phyloP scores from a whole-genome alignment of 2,797 vertebrate genomes.

The Lacerta agilis region DNA sequence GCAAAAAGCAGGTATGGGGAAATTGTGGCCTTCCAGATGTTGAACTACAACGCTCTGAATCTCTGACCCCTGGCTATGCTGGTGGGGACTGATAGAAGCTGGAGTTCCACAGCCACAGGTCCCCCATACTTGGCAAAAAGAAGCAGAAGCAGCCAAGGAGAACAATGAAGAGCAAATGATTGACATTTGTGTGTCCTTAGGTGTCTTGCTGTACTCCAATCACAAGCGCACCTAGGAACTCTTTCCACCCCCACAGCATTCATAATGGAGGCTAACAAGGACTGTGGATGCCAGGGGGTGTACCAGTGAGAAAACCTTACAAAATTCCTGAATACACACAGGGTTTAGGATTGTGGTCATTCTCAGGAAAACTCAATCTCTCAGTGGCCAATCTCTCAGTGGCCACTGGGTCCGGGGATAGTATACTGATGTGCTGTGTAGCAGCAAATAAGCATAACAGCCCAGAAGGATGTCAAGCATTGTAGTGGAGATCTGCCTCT shows the following conservation, averaged over 20 bases:
- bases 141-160: background rate
- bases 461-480: too few species aligned
- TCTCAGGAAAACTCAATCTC: background rate
- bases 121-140: background rate
- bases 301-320: background rate
- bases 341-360: background rate
- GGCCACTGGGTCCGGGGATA: background rate
- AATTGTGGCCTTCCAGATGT: background rate
- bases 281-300: background rate
- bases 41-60: background rate
- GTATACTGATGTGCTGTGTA: background rate
- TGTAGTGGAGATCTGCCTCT: background rate
- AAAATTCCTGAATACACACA: background rate
- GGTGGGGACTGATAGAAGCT: background rate
- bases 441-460: background rate
- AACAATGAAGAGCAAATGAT: background rate
- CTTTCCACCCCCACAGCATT: background rate
- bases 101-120: background rate
- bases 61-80: background rate
- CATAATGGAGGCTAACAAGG: background rate
- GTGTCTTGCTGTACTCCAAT: background rate
- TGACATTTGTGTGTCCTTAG: background rate
- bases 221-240: background rate
- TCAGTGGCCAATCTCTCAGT: background rate
- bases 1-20: background rate